These are phyloP conservation scores for Ceryle rudis DNA, from an alignment of 2,797 vertebrate genomes.

Conservation along the genomic window DNA sequence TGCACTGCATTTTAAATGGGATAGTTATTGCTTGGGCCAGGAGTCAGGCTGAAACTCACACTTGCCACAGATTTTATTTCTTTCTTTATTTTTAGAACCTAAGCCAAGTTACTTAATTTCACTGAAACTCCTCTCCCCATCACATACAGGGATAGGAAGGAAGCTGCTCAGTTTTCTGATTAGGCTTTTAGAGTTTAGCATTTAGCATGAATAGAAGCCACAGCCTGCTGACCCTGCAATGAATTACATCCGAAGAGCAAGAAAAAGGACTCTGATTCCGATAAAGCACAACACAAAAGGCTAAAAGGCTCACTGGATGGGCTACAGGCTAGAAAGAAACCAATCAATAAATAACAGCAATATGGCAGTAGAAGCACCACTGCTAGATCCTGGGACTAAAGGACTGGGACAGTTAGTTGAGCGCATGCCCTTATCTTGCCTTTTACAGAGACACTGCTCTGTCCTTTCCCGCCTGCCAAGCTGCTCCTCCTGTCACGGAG, in stretches of 20 bases:
- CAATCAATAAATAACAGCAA: background rate
- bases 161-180: background rate
- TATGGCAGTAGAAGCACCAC: background rate
- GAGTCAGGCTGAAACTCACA: background rate
- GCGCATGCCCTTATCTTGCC: background rate
- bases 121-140: background rate
- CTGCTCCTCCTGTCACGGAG: accelerated
- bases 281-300: background rate
- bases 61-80: background rate
- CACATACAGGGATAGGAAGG: background rate
- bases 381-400: background rate
- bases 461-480: background rate
- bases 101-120: background rate
- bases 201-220: background rate
- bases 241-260: background rate
- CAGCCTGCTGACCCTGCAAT: background rate
- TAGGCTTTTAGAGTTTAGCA: background rate
- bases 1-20: background rate
- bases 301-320: background rate
- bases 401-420: background rate
- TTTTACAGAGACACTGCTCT: background rate
- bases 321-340: background rate
- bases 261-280: background rate
- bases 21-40: background rate
- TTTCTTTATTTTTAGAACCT: background rate